Conservation (phyloP, 2,888 invertebrate species). For the Dysmachus trigonus region DNA sequence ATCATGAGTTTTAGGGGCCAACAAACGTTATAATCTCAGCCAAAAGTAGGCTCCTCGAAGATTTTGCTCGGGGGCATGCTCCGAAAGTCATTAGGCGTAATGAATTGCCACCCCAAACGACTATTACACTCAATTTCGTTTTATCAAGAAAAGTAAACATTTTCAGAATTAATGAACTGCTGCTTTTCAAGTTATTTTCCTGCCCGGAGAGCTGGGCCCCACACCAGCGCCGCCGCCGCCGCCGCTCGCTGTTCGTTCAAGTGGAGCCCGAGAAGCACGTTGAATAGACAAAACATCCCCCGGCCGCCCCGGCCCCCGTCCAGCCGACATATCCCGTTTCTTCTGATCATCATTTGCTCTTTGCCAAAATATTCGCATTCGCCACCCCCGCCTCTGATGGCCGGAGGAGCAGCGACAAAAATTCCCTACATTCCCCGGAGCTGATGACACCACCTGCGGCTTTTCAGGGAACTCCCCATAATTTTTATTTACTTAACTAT, state of each 20-base stretch:
- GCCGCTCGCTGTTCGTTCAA: neutral
- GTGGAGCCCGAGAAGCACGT: neutral
- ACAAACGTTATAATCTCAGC: slow-evolving; percentile 16
- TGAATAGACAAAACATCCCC: neutral
- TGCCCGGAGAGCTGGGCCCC: neutral
- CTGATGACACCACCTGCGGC: neutral
- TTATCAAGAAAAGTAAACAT: slow-evolving; percentile 42
- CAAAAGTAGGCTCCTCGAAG: neutral
- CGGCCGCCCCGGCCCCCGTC: neutral
- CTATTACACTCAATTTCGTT: slow-evolving; percentile 43
- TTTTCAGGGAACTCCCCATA: neutral
- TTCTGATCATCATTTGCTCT: slow-evolving; percentile 30
- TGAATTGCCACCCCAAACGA: slow-evolving; percentile 42
- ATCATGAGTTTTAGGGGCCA: slow-evolving; percentile 5
- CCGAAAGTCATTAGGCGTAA: slow-evolving; percentile 39
- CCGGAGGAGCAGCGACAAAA: neutral
- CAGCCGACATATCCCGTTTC: slow-evolving; percentile 4
- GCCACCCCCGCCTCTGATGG: neutral
- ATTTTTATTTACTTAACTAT: neutral
- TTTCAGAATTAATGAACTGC: slow-evolving; percentile 43
- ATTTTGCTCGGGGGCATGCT: slow-evolving; percentile 12
- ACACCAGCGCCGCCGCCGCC: neutral
- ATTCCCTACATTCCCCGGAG: neutral
- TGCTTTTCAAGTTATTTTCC: slow-evolving; percentile 40
- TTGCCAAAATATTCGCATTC: neutral